Conservation (phyloP, 2,888 invertebrate species). For the Protodeltote pygarga region DNA sequence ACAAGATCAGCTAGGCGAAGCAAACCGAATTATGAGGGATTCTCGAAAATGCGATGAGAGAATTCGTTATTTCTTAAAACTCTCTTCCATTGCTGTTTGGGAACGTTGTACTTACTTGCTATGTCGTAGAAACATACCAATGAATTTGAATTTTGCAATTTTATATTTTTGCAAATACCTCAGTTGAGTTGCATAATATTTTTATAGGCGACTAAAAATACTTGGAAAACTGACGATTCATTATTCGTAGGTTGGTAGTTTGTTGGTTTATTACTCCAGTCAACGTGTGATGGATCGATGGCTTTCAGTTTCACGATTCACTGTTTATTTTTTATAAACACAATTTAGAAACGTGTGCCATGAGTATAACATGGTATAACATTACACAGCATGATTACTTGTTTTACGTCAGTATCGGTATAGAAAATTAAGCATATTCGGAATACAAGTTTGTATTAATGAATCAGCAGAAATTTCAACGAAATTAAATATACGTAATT, state of each 20-base stretch:
- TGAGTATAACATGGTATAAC: constrained; percentile 11
- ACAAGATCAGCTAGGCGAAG: constrained; percentile 17
- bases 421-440: too few relatives aligned
- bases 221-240: constrained; percentile 21
- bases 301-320: constrained; percentile 36
- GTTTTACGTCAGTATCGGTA: too few relatives aligned
- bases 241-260: constrained; percentile 40
- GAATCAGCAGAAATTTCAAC: too few relatives aligned
- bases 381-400: too few relatives aligned
- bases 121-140: constrained; percentile 2
- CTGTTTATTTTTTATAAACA: constrained; percentile 40
- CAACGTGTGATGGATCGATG: constrained; percentile 51
- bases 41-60: neutral
- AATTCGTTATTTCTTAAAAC: neutral
- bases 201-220: constrained; percentile 40
- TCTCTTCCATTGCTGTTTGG: constrained; percentile 4
- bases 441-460: too few relatives aligned
- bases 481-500: too few relatives aligned
- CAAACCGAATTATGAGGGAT: neutral
- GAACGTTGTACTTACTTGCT: neutral
- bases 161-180: neutral
- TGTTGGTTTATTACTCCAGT: constrained; percentile 54
- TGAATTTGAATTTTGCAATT: constrained; percentile 7
- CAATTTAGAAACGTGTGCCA: constrained; percentile 10
- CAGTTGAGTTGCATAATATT: constrained; percentile 21